These are phyloP conservation scores for Archegozetes longisetosus DNA, from an alignment of 1,140 invertebrate species.

Conservation along the genomic window DNA sequence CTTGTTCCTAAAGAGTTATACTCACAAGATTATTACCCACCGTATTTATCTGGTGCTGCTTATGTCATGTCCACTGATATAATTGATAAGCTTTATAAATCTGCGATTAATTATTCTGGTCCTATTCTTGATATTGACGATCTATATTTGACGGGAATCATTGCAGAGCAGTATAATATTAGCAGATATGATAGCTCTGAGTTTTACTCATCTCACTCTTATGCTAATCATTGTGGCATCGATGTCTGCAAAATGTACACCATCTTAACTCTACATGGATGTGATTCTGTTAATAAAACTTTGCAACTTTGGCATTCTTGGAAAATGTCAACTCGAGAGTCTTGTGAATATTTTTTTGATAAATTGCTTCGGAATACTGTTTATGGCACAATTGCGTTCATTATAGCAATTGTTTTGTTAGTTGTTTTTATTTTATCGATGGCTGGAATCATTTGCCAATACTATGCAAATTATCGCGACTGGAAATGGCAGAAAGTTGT, in stretches of 20 bases:
- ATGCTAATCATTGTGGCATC: not conserved
- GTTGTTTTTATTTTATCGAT: not conserved
- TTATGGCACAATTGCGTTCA: not conserved
- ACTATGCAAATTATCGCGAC: not conserved
- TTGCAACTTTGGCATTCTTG: not conserved
- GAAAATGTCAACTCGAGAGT: not conserved
- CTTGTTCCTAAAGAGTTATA: not conserved
- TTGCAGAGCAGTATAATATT: not conserved
- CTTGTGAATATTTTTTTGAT: not conserved
- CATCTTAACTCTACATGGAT: not conserved
- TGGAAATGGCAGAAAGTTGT: not conserved
- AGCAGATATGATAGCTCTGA: not conserved
- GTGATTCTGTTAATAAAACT: not conserved
- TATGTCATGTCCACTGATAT: constrained; percentile 7
- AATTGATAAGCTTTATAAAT: not conserved
- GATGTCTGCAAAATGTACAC: not conserved
- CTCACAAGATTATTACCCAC: not conserved
- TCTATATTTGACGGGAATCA: constrained; percentile 3
- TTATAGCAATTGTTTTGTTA: not conserved
- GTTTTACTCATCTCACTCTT: not conserved
- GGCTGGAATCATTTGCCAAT: not conserved
- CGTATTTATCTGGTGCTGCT: constrained; percentile 1
- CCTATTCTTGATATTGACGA: constrained; percentile 11
- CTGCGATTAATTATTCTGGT: not conserved
- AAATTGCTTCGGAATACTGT: not conserved